Percentiles rank a stretch among this genome's conserved stretches.
Conservation (phyloP, 2,888 invertebrate species). For the Agonopterix heracliana region DNA sequence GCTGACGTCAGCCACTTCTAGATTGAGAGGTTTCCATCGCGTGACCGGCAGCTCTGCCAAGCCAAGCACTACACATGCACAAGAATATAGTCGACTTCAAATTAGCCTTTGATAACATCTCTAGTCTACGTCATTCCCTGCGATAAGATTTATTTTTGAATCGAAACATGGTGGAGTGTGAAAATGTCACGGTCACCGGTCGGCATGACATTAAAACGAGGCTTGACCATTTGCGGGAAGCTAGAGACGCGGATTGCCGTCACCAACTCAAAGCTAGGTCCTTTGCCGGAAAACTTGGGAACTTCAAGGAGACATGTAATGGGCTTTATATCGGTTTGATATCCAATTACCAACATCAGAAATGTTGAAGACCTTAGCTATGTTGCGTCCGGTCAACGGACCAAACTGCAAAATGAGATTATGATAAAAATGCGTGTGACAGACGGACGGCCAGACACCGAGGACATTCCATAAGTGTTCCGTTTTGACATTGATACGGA, state of each 20-base stretch:
- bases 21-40: conserved; percentile 22
- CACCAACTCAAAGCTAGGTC: not conserved
- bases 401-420: too few relatives aligned
- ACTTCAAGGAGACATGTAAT: not conserved
- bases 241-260: not conserved
- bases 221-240: too few relatives aligned
- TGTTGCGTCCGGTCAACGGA: too few relatives aligned
- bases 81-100: not conserved
- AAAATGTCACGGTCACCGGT: conserved; percentile 12
- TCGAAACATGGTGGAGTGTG: conserved; percentile 9
- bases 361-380: too few relatives aligned
- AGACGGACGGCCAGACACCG: too few relatives aligned
- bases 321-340: too few relatives aligned
- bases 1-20: conserved; percentile 27
- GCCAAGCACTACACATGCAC: not conserved
- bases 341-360: too few relatives aligned
- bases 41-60: conserved; percentile 20
- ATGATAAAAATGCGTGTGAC: too few relatives aligned
- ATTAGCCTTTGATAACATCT: conserved; percentile 8
- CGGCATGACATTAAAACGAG: conserved; percentile 6
- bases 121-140: conserved; percentile 3
- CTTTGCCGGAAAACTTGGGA: not conserved
- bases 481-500: too few relatives aligned
- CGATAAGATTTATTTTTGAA: conserved; percentile 9
- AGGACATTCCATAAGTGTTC: too few relatives aligned